A percentile compares a stretch with the other conserved stretches of the same genome.
phyloP scores from a whole-genome alignment of 2,888 invertebrate genomes.

The Cerastis leucographa region DNA sequence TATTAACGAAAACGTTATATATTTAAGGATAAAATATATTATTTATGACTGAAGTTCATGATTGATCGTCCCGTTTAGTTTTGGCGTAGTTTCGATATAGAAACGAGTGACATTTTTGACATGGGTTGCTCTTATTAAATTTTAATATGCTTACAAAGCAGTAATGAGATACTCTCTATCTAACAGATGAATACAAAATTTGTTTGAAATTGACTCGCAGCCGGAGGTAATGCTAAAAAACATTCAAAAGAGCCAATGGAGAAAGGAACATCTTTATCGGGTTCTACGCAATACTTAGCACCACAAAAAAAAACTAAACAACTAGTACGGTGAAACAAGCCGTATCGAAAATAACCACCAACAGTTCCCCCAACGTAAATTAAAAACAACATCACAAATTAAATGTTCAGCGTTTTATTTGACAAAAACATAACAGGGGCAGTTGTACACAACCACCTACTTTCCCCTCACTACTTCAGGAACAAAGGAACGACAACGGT shows the following conservation, averaged over 20 bases:
- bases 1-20: conserved; percentile 38
- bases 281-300: not conserved
- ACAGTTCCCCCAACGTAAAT: conserved; percentile 54
- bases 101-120: conserved; percentile 37
- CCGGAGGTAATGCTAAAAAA: not conserved
- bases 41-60: conserved; percentile 46
- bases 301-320: not conserved
- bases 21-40: conserved; percentile 45
- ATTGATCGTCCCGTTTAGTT: conserved; percentile 52
- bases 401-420: conserved; percentile 73
- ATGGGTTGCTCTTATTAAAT: conserved; percentile 45
- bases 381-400: conserved; percentile 72
- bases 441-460: conserved; percentile 72
- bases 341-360: not conserved
- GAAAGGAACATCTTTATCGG: not conserved
- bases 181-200: not conserved
- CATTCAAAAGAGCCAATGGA: not conserved
- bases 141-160: conserved; percentile 27
- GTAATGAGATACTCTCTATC: not conserved
- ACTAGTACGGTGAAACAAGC: not conserved
- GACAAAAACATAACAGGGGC: conserved; percentile 73
- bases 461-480: conserved; percentile 72
- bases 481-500: conserved; percentile 75
- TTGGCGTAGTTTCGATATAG: conserved; percentile 31
- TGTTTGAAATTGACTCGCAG: not conserved